Conservation (phyloP, 1,140 invertebrate species). For the Brachionus asplanchnoidis region DNA sequence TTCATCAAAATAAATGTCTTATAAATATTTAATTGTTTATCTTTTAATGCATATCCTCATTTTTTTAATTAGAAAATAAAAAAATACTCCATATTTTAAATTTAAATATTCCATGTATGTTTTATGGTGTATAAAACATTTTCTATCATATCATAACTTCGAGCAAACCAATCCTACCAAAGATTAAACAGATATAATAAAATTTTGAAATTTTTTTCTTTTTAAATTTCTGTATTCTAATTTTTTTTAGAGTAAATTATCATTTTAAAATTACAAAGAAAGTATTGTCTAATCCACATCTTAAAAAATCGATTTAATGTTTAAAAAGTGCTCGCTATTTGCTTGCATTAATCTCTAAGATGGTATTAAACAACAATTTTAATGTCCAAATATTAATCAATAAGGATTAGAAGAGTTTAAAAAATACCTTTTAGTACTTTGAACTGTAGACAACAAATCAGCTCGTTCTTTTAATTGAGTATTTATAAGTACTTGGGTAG, state of each 20-base stretch:
- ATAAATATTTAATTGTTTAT: neutral
- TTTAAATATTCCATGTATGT: too few species aligned
- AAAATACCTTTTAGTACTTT: slow-evolving; percentile 33
- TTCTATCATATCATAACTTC: too few species aligned
- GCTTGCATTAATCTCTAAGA: neutral
- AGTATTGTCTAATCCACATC: neutral
- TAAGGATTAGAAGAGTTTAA: neutral
- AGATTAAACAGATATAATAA: too few species aligned
- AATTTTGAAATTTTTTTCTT: neutral
- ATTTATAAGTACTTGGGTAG: slow-evolving; percentile 63
- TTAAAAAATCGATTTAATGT: neutral
- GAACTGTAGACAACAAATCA: slow-evolving; percentile 18
- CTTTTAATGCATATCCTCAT: neutral
- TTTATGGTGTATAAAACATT: too few species aligned
- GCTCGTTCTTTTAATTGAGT: slow-evolving; percentile 31
- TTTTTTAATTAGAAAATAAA: neutral
- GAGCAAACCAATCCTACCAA: too few species aligned
- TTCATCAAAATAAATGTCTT: neutral
- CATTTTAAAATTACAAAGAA: neutral
- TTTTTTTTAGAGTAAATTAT: neutral
- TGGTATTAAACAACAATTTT: neutral
- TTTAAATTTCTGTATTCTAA: neutral
- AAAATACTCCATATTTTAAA: neutral
- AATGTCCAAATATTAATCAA: neutral
- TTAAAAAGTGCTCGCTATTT: neutral